Conservation (phyloP, 2,797 vertebrate genomes). For the Gadopsis marmoratus region DNA sequence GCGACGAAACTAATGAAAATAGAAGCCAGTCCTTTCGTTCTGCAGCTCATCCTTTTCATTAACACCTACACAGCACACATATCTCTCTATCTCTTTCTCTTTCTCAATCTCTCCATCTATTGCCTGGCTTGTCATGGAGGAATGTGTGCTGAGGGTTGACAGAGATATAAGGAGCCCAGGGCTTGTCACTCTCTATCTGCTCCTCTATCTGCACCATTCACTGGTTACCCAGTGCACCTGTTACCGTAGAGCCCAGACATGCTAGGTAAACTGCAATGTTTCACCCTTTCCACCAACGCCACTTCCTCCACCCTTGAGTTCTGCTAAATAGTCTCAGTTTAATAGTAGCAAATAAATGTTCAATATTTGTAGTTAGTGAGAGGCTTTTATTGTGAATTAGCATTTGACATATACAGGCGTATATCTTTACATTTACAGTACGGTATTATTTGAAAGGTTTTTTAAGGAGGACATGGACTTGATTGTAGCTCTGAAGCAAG, state of each 20-base stretch:
- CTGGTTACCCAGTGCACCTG: too few relatives aligned
- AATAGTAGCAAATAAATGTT: neutral
- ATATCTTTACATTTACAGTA: neutral
- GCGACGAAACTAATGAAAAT: slow-evolving; percentile 9
- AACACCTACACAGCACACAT: slow-evolving; percentile 14
- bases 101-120: slow-evolving; percentile 48
- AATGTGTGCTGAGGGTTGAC: slow-evolving; percentile 63
- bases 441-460: too few relatives aligned
- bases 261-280: neutral
- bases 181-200: slow-evolving; percentile 19
- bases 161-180: slow-evolving; percentile 58
- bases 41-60: slow-evolving; percentile 11
- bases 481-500: neutral
- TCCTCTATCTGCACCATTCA: too few relatives aligned
- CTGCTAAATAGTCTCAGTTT: neutral
- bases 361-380: too few relatives aligned
- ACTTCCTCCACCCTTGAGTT: neutral
- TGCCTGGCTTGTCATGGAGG: slow-evolving; percentile 61
- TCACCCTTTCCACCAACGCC: neutral
- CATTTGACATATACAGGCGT: neutral
- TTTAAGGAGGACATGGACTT: neutral
- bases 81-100: slow-evolving; percentile 56
- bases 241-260: slow-evolving; percentile 23
- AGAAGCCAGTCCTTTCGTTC: slow-evolving; percentile 2
- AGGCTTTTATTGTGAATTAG: slow-evolving; percentile 35